These are phyloP conservation scores for Lophochroa leadbeateri DNA, from an alignment of 2,113 vertebrate genomes.

Conservation along the genomic window DNA sequence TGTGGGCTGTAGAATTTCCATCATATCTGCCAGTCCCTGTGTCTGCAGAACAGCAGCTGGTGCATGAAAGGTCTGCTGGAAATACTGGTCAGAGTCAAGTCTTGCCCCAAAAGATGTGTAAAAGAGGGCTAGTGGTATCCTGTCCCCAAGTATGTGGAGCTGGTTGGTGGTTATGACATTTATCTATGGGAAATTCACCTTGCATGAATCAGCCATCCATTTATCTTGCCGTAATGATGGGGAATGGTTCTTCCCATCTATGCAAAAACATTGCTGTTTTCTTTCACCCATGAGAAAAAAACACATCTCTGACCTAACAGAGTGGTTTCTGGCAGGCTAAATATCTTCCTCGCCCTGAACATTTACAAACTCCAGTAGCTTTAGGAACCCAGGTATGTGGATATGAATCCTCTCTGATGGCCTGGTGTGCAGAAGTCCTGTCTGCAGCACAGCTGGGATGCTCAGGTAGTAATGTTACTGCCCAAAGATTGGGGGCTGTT, in stretches of 20 bases:
- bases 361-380: neutral
- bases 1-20: neutral
- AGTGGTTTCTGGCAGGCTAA: neutral
- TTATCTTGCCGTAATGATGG: neutral
- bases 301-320: neutral
- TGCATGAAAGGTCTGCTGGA: neutral
- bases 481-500: neutral
- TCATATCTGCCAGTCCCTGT: neutral
- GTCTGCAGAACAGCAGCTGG: neutral
- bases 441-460: neutral
- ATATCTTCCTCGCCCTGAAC: neutral
- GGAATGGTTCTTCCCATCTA: neutral
- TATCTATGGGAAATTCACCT: neutral
- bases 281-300: neutral
- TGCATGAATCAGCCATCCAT: neutral
- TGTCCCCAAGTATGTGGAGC: neutral
- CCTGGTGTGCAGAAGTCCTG: neutral
- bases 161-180: neutral
- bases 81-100: neutral
- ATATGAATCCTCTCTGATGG: neutral
- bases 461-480: accelerated
- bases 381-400: neutral
- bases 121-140: neutral
- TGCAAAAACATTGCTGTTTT: neutral
- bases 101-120: neutral